A percentile compares a stretch with the other conserved stretches of the same genome.
Conservation (phyloP, 2,113 vertebrate genomes). For the Oreotrochilus melanogaster region DNA sequence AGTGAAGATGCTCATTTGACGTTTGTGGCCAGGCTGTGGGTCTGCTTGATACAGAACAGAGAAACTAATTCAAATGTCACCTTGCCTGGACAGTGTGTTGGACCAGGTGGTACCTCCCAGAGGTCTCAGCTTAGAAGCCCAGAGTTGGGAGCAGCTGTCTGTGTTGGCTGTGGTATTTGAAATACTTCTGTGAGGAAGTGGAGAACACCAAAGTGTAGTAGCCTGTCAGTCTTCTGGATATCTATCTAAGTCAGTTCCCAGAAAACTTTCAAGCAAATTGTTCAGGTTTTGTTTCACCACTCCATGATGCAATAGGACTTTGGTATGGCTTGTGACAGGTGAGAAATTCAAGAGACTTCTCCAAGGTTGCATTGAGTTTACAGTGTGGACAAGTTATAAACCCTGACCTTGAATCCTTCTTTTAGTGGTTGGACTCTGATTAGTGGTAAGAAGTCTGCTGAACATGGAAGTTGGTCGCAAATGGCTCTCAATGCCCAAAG, state of each 20-base stretch:
- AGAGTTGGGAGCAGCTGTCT: fast-evolving
- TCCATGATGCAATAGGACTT: background rate
- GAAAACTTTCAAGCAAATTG: background rate
- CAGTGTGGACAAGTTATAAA: background rate
- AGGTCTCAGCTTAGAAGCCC: background rate
- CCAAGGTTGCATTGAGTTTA: background rate
- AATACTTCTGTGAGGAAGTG: background rate
- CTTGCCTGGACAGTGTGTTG: background rate
- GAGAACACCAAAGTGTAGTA: background rate
- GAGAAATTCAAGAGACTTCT: background rate
- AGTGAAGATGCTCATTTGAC: background rate
- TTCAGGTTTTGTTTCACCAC: background rate
- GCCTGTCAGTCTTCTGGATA: background rate
- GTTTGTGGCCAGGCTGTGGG: background rate
- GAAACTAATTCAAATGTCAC: background rate
- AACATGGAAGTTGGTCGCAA: background rate
- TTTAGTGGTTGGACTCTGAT: background rate
- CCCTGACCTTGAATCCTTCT: background rate
- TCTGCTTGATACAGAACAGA: background rate
- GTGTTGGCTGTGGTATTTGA: background rate
- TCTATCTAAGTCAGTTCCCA: background rate
- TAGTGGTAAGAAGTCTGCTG: background rate
- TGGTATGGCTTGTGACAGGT: background rate
- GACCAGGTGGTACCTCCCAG: background rate
- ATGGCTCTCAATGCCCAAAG: background rate